Percentiles rank a stretch among this genome's conserved stretches.
Conservation (phyloP, 2,888 invertebrate genomes). For the Aspidapion aeneum region DNA sequence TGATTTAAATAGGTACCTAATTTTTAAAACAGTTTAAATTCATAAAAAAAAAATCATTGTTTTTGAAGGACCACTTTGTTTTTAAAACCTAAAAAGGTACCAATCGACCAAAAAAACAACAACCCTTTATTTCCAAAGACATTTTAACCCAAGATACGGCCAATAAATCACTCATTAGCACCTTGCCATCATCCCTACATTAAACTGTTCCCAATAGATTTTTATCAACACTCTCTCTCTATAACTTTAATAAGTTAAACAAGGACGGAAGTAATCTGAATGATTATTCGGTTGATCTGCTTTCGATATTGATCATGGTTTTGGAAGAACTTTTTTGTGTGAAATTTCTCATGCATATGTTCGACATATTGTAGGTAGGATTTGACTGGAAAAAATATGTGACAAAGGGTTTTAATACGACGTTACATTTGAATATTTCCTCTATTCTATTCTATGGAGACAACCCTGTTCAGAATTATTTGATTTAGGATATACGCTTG, state of each 20-base stretch:
- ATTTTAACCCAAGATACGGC: not conserved
- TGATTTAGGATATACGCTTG: not conserved
- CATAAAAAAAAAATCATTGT: too few species aligned
- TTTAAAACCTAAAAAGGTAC: too few species aligned
- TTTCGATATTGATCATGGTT: not conserved
- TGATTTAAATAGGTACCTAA: too few species aligned
- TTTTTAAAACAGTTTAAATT: too few species aligned
- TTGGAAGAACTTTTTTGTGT: conserved; percentile 17
- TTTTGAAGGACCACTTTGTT: too few species aligned
- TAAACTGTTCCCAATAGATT: too few species aligned
- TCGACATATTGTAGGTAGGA: conserved; percentile 19
- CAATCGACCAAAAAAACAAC: too few species aligned
- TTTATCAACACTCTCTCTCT: not conserved
- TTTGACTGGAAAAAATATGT: conserved; percentile 27
- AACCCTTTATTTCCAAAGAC: not conserved
- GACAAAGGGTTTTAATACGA: not conserved
- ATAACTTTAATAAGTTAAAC: not conserved
- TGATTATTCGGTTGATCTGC: not conserved
- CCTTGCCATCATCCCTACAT: not conserved
- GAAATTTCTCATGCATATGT: conserved; percentile 23
- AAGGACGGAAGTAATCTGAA: not conserved
- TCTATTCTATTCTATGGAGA: too few species aligned
- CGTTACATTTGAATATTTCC: not conserved
- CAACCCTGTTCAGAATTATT: too few species aligned
- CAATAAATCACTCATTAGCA: not conserved